Evolutionary conservation across 2,888 invertebrate genomes (phyloP), one percentile per base, ranked within the genome.

Genomic region (Dolomedes plantarius): DNA sequence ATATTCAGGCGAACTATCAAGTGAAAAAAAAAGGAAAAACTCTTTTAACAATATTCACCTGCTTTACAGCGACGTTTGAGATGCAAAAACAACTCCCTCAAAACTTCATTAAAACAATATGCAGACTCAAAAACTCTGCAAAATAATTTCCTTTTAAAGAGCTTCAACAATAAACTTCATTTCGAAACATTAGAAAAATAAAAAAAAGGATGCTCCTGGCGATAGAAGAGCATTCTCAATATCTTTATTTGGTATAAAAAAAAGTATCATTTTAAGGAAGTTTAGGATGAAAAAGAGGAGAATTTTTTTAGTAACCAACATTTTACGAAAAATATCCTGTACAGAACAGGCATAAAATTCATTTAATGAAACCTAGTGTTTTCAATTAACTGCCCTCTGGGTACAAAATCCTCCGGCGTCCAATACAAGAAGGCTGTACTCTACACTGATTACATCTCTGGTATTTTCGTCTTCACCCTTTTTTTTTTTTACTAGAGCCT

Each of bases 341-440:
- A 23, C 56, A 23, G 56, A 56, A 56, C 56, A 23, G 56, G 56
- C 56, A 65, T 64, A 19, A 71, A 64, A 78, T 11, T 78, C 64
- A 41, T 64, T 46, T 23, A 78, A 56, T 56, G 39, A 78, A 71
- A 64, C 62, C 64, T 28, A 64, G 39, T 56, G 62, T 64, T 71
- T 78, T 56, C 39, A 78, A 69, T 78, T 62, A 68, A 78, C 65
- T n/a, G 62, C 36, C 46, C 46, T 41, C 23, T 36, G 39, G 71
- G 28, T 32, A 19, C n/a, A 9, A 46, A 31, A 19, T 23, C 56
- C 28, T 65, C 62, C 23, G 27, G 50, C 68, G 16, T 56, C 69
- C 28, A 28, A 36, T 31, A 16, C 62, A 28, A 41, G 65, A 75
- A 65, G 56, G 71, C 31, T 64, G 29, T 9, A 41, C 68, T 71